Evolutionary conservation across 2,113 vertebrate genomes (phyloP), one percentile per base, ranked within the genome.

Genomic region (Ptilorrhoa leucosticta): DNA sequence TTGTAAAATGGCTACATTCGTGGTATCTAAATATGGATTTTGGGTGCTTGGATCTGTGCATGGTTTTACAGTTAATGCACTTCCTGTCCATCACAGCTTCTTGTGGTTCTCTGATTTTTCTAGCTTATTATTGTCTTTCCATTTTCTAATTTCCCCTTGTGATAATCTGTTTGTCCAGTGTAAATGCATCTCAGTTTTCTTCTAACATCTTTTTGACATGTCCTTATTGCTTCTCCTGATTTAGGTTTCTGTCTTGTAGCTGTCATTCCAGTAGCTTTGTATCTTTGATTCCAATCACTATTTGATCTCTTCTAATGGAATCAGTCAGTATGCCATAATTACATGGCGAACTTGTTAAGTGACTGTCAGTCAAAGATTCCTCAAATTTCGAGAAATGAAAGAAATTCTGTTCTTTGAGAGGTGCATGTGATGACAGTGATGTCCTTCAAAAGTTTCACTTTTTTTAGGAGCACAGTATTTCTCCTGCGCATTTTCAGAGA

Each of bases 291-390:
- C 31, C 48, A 79, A 69, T 76, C 88, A 80, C n/a, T 80, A 15
- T 91, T 93, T 96, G 88, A 92, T 94, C 78, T 92, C 30, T 85
- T 90, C 63, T 94, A 92, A 94, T 85, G 66, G 92, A 93, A 83
- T 93, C 85, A 92, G 85, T 94, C 79, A 92, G 85, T 61, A 64
- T 83, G 71, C 37, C 85, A 88, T 92, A 90, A 96, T 95, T 94
- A 69, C 75, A 83, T 0, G 4, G 58, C 2, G 20, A 83, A 92
- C 82, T 92, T 91, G 65, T 81, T 90, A 91, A 97, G 70, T 65
- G 79, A 61, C 79, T 95, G 94, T 93, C 92, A 94, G 65, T 88
- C 88, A 93, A 95, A 69, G 3, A 14, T 69, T 72, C 40, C 40
- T 88, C 63, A 90, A 79, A 90, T 83, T 80, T 65, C 73, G 53